phyloP scores from a whole-genome alignment of 2,797 vertebrate genomes.

The Lagorchestes hirsutus region DNA sequence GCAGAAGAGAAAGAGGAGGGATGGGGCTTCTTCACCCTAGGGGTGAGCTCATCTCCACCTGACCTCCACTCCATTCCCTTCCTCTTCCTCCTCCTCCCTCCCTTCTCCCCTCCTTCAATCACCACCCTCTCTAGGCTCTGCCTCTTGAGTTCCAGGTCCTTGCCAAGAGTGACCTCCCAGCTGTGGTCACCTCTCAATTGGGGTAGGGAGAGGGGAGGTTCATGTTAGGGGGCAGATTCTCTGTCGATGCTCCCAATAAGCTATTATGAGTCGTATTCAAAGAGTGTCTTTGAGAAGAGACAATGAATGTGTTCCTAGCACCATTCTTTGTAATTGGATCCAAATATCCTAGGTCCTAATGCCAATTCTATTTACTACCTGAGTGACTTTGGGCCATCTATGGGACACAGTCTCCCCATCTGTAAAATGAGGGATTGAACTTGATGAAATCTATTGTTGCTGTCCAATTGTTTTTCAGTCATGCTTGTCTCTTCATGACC shows the following conservation, averaged over 20 bases:
- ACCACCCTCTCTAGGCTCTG: neutral
- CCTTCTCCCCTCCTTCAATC: neutral
- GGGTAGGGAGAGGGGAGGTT: neutral
- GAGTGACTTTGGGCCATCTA: neutral
- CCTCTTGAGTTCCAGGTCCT: neutral
- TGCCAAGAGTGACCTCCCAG: constrained; percentile 4
- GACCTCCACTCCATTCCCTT: neutral
- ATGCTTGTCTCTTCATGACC: neutral
- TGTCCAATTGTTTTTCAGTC: neutral
- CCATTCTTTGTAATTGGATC: constrained; percentile 43
- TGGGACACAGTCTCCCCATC: neutral
- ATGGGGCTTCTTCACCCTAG: neutral
- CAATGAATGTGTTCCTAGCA: neutral
- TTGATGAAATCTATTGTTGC: neutral
- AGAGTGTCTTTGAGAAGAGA: neutral
- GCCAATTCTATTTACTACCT: neutral
- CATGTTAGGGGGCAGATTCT: neutral
- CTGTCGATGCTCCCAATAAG: neutral
- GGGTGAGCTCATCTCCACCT: constrained; percentile 52
- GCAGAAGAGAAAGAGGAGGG: neutral
- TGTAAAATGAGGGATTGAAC: neutral
- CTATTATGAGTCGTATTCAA: neutral
- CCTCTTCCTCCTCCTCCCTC: neutral
- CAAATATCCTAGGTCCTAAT: neutral
- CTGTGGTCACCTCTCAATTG: neutral